Evolutionary conservation across 2,797 vertebrate species (phyloP), one percentile per base, ranked within the genome.

Genomic region (Paguma larvata): DNA sequence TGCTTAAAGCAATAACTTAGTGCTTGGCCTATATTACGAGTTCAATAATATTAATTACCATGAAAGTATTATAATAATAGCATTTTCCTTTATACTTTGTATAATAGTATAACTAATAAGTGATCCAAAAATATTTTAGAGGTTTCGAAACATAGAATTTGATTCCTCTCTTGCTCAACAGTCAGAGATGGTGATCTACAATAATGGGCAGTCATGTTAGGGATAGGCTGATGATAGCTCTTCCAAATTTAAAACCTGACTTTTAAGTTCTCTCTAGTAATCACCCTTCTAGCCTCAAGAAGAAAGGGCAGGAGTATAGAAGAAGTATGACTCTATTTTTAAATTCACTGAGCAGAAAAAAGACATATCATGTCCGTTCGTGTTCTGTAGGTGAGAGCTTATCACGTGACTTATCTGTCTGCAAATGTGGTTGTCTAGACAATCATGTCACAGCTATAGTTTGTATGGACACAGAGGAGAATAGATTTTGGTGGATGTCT

Each of bases 21-120:
- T 38, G 41, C n/a, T 82, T 78, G 10, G 7, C 2, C 23, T 78
- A 73, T 78, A 73, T 5, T 46, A 86, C 25, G 4, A 86, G 19
- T 48, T 82, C 2, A 59, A 48, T 56, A 86, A 41, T 70, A 83
- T 51, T 78, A 72, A 67, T 62, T 93, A 41, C 21, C 78, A 48
- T 67, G 21, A 87, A 78, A 80, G 38, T 59, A 56, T 73, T 73
- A 46, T 68, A 87, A 78, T 19, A 67, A 63, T 78, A 48, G 59
- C 19, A 51, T 19, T 86, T 73, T 44, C 25, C 53, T 78, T 78
- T 73, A 48, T 46, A 56, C 2, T 51, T 85, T 32, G 2, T 51
- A 13, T 32, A 67, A 15, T 78, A 56, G 25, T n/a, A 13, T 27
- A 34, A 91, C 1, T 46, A 65, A 23, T 21, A 84, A 51, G 44